Conservation (phyloP, 2,888 invertebrate species). For the Dromius quadrimaculatus region DNA sequence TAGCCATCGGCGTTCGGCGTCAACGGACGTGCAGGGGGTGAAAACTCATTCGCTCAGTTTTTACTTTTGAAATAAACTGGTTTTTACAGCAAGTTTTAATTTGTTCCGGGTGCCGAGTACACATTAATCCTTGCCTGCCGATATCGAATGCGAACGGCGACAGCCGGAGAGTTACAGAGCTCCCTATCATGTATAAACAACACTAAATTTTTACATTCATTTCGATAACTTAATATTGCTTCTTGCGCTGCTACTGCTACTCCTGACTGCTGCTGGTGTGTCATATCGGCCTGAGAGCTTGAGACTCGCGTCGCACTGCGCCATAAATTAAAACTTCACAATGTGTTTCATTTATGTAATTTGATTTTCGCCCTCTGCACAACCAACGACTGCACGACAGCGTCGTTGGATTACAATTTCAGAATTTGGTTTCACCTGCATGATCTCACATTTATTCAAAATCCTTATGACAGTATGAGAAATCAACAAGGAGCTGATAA, state of each 20-base stretch:
- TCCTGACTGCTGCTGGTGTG: slow-evolving; percentile 25
- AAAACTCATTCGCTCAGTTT: slow-evolving; percentile 43
- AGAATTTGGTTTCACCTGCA: too few species aligned
- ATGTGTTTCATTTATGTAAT: slow-evolving; percentile 68
- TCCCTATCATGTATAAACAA: slow-evolving; percentile 60
- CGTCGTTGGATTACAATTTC: slow-evolving; percentile 6
- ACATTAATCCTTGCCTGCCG: slow-evolving; percentile 46
- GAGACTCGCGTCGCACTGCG: slow-evolving; percentile 56
- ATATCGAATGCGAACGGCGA: slow-evolving; percentile 29
- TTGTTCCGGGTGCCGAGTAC: slow-evolving; percentile 44
- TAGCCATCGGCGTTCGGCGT: slow-evolving; percentile 20
- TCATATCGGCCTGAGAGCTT: neutral
- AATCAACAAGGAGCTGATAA: too few species aligned
- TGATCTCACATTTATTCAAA: too few species aligned
- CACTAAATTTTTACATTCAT: slow-evolving; percentile 64
- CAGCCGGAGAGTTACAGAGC: neutral
- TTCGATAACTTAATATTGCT: slow-evolving; percentile 56
- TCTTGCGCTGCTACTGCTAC: neutral
- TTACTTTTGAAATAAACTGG: slow-evolving; percentile 48
- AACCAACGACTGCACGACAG: neutral
- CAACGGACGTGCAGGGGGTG: slow-evolving; percentile 10
- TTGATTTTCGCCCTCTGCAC: slow-evolving; percentile 64
- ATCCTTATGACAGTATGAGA: too few species aligned
- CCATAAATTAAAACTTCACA: slow-evolving; percentile 66
- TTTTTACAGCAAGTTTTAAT: slow-evolving; percentile 50